Percentiles rank a stretch among this genome's conserved stretches.
These are phyloP conservation scores for Macquaria australasica DNA, from an alignment of 2,113 vertebrate genomes.

Conservation along the genomic window DNA sequence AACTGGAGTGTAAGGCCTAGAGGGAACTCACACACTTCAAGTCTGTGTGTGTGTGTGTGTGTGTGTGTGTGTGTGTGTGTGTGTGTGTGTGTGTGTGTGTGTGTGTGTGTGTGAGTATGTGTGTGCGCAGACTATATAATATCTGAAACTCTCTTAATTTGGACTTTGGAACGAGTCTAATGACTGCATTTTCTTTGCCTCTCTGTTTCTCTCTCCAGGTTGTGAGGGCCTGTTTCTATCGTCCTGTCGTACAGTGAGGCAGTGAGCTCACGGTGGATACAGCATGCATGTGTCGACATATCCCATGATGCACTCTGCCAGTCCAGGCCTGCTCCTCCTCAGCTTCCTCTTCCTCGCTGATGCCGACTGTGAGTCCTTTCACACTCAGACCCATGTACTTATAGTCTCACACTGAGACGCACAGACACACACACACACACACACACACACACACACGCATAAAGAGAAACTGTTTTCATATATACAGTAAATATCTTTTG, in stretches of 20 bases:
- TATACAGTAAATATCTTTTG: background rate
- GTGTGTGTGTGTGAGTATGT: no score
- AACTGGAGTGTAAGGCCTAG: slow-evolving; percentile 69
- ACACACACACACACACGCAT: background rate
- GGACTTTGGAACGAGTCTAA: slow-evolving; percentile 35
- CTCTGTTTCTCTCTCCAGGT: slow-evolving; percentile 70
- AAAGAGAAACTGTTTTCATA: background rate
- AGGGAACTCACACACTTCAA: slow-evolving; percentile 65
- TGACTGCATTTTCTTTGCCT: slow-evolving; percentile 18
- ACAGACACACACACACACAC: background rate
- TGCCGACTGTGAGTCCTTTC: slow-evolving; percentile 78
- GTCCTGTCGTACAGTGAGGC: slow-evolving; percentile 81
- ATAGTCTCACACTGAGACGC: background rate
- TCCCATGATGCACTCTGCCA: slow-evolving; percentile 80
- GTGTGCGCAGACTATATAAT: slow-evolving; percentile 21
- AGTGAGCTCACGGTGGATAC: slow-evolving; percentile 81
- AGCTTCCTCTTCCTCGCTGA: slow-evolving; percentile 80
- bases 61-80: slow-evolving; percentile 22
- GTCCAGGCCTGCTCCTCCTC: slow-evolving; percentile 79
- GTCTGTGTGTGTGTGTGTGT: slow-evolving; percentile 25
- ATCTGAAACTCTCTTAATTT: slow-evolving; percentile 45
- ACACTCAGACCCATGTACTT: background rate
- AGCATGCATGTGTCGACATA: slow-evolving; percentile 81
- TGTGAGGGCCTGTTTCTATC: slow-evolving; percentile 80
- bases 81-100: slow-evolving; percentile 24